Conservation (phyloP, 2,113 vertebrate species). For the Gracilinanus agilis region DNA sequence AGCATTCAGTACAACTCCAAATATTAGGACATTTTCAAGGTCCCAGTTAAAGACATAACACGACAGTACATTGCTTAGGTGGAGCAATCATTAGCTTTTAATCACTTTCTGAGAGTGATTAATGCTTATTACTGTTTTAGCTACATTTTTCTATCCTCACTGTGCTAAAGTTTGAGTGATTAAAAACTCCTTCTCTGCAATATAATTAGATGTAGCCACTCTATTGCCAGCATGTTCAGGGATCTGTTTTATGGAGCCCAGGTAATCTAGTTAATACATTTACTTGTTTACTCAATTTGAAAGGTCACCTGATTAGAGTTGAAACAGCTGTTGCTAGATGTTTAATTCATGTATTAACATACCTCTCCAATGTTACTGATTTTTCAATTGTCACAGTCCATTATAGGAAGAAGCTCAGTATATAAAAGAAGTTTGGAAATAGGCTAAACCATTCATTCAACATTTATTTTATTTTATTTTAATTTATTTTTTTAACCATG, state of each 20-base stretch:
- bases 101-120: background rate
- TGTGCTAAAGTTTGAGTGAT: background rate
- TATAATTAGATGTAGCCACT: background rate
- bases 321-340: constrained; percentile 29
- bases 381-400: background rate
- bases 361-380: background rate
- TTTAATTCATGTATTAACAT: background rate
- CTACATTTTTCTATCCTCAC: background rate
- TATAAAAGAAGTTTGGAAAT: background rate
- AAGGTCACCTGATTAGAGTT: background rate
- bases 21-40: background rate
- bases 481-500: too few relatives aligned
- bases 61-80: background rate
- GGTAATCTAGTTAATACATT: constrained; percentile 22
- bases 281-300: background rate
- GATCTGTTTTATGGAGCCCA: background rate
- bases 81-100: background rate
- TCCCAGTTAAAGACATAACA: background rate
- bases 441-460: background rate
- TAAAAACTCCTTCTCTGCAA: background rate
- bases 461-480: too few relatives aligned
- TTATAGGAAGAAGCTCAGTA: background rate
- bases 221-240: constrained; percentile 1
- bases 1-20: background rate
- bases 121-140: background rate